Percentiles rank a stretch among this genome's conserved stretches.
Conservation (phyloP, 2,797 vertebrate genomes). For the Avahi laniger region DNA sequence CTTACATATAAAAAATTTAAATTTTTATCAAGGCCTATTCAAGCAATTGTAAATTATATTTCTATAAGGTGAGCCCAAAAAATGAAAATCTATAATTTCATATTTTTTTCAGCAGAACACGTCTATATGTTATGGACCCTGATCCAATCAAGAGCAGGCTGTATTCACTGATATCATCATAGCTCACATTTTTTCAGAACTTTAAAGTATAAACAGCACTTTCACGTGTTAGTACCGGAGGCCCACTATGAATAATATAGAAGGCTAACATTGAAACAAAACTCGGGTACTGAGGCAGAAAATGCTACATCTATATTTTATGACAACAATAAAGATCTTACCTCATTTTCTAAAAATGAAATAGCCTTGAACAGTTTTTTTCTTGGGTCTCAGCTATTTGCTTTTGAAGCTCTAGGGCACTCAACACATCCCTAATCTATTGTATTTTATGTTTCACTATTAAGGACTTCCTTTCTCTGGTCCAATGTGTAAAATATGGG, state of each 20-base stretch:
- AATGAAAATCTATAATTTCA: constrained; percentile 7
- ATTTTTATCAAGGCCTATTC: background rate
- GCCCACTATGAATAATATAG: background rate
- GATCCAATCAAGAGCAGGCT: background rate
- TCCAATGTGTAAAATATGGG: background rate
- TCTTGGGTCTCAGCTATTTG: background rate
- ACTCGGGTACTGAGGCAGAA: background rate
- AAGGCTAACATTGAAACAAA: constrained; percentile 14
- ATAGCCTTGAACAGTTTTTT: background rate
- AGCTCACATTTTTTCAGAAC: background rate
- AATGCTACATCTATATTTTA: constrained; percentile 14
- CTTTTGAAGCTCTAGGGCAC: constrained; percentile 1
- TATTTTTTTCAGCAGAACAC: background rate
- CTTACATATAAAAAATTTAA: background rate
- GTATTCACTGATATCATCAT: background rate
- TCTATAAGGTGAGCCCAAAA: background rate
- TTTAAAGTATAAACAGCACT: background rate
- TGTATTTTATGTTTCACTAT: background rate
- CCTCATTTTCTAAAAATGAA: constrained; percentile 30
- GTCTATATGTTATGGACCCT: background rate
- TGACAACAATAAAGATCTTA: constrained; percentile 24
- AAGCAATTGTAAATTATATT: background rate
- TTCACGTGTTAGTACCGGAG: background rate
- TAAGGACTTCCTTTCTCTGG: background rate
- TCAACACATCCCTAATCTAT: background rate